Conservation (phyloP, 2,797 vertebrate species). For the Myoxocephalus aenaeus region DNA sequence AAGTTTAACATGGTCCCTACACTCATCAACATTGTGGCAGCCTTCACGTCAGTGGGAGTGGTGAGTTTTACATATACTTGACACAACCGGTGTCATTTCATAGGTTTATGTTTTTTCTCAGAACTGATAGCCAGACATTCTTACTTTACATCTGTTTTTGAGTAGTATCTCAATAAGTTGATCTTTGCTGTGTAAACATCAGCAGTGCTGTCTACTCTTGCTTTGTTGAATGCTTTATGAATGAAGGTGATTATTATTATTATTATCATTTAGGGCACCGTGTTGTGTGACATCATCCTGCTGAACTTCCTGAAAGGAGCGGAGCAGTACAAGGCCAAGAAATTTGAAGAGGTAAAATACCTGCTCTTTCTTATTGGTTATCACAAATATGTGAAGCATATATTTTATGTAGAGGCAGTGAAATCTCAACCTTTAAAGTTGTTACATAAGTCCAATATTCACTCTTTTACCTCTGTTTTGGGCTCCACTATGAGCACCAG, state of each 20-base stretch:
- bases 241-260: not conserved
- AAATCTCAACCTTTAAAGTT: not conserved
- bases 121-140: not conserved
- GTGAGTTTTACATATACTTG: conserved; percentile 80
- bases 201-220: not conserved
- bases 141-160: not conserved
- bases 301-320: conserved; percentile 95
- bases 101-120: not conserved
- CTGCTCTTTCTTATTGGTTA: not conserved
- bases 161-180: not conserved
- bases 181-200: not conserved
- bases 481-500: not conserved
- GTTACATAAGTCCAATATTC: not conserved
- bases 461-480: not conserved
- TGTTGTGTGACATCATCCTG: conserved; percentile 95
- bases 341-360: conserved; percentile 91
- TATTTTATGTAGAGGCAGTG: not conserved
- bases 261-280: conserved; percentile 84
- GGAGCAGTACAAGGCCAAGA: conserved; percentile 94
- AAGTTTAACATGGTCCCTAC: conserved; percentile 96
- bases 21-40: conserved; percentile 94
- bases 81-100: not conserved
- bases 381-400: not conserved
- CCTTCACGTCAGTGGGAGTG: conserved; percentile 96
- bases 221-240: not conserved